Evolutionary conservation across 2,888 invertebrate genomes (phyloP), one percentile per base, ranked within the genome.

Genomic region (Galeopsomyia nigrocyanea): DNA sequence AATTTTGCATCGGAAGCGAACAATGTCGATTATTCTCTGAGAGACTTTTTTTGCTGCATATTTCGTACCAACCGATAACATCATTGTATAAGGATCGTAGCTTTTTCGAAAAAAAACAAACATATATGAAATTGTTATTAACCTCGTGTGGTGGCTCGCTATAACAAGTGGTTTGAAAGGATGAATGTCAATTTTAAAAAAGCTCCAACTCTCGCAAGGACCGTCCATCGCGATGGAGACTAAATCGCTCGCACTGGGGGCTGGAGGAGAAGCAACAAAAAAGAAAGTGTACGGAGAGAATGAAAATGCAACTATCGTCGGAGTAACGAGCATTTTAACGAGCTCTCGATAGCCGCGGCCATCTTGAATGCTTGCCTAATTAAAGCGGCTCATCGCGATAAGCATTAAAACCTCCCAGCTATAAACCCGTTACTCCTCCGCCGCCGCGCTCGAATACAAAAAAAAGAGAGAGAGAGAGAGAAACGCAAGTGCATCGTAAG

Each of bases 291-390:
- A 39, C 1, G 26, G 2, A 26, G 39, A 39, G 39, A 39, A 7
- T 39, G 7, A 47, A 47, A 26, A 58, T 14, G n/a, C n/a, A n/a
- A 2, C 49, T 3, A 50, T 61, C 61, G 39, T 31, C 55, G 21
- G 50, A 16, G 26, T 31, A 65, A 61, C 60, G 60, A 71, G 49
- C 22, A 55, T 55, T n/a, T 60, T 31, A 39, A 49, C 19, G 53
- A 64, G 55, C 19, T 39, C 17, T n/a, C 6, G 10, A 26, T 49
- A 53, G 17, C 55, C 56, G 6, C 14, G 3, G 26, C 2, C 16
- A 6, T 16, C 19, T 3, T 68, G 16, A 56, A 58, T 22, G 16
- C 58, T 22, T 49, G 39, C 47, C 55, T 61, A 61, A 68, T 68
- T 26, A 51, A 71, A 56, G 17, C 56, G 14, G 21, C 21, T 3